Conservation (phyloP, 2,888 invertebrate genomes). For the Lithodes maja region DNA sequence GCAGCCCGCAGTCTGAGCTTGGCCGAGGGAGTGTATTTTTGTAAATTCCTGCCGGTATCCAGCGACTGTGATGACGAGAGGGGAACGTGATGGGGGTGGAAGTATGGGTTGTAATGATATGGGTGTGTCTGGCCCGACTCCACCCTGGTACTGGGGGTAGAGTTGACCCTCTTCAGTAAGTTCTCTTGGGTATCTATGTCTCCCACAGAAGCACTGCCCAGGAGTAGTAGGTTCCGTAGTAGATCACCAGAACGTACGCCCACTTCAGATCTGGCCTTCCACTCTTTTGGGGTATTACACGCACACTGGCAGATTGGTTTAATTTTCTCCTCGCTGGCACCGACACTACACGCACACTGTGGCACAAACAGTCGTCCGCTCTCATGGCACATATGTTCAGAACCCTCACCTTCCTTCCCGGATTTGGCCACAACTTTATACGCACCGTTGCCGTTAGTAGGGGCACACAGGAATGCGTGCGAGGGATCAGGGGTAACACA, state of each 20-base stretch:
- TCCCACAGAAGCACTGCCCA: constrained; percentile 22
- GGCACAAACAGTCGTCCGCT: constrained; percentile 46
- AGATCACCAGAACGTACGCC: constrained; percentile 55
- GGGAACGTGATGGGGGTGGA: constrained; percentile 45
- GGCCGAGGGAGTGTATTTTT: constrained; percentile 47
- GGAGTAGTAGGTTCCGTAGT: constrained; percentile 52
- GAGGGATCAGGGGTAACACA: constrained; percentile 44
- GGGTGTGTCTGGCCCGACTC: neutral
- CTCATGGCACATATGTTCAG: neutral
- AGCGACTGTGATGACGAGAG: constrained; percentile 59
- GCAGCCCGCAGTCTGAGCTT: constrained; percentile 55
- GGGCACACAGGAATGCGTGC: neutral
- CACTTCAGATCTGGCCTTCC: constrained; percentile 27
- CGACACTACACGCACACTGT: constrained; percentile 65
- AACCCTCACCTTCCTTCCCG: constrained; percentile 29
- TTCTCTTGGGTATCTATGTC: constrained; percentile 37
- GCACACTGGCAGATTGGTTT: constrained; percentile 51
- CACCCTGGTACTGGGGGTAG: constrained; percentile 52
- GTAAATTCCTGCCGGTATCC: constrained; percentile 48
- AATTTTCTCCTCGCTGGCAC: constrained; percentile 59
- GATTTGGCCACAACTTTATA: constrained; percentile 41
- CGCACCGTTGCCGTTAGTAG: neutral
- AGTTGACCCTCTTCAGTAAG: constrained; percentile 57
- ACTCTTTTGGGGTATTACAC: constrained; percentile 18
- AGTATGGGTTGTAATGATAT: neutral